Base-by-base conservation (phyloP, 2,888 invertebrate species). In the Acanthosoma haemorrhoidale region DNA sequence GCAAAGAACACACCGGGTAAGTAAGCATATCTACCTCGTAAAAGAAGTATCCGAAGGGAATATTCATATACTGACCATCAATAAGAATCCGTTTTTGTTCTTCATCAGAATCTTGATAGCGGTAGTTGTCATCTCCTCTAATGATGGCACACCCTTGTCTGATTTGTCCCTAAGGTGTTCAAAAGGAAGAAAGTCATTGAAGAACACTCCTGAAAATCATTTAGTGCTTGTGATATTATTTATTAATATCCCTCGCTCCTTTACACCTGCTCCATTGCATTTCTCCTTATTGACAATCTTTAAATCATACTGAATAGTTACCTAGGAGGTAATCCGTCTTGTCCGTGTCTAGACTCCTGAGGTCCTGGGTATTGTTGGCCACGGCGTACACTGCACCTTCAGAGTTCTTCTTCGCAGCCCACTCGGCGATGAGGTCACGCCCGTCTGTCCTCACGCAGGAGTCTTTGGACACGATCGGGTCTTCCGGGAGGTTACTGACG, bases 251-350 rank as follows among this genome's bases (percentile, higher is more conserved):
- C n/a, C n/a, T n/a, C n/a, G n/a, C n/a, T n/a, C n/a, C n/a, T n/a
- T n/a, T n/a, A n/a, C n/a, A n/a, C n/a, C n/a, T n/a, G n/a, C n/a
- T n/a, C n/a, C n/a, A n/a, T n/a, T n/a, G n/a, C n/a, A n/a, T n/a
- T n/a, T n/a, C n/a, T n/a, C n/a, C n/a, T n/a, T n/a, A n/a, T n/a
- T n/a, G n/a, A n/a, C n/a, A n/a, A n/a, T n/a, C n/a, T n/a, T n/a
- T n/a, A n/a, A n/a, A n/a, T n/a, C n/a, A n/a, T n/a, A n/a, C n/a
- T n/a, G n/a, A 61, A 69, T 34, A 43, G 76, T 79, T 78, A 86
- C 93, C 94, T 72, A 94, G 79, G 13, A 94, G 82, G 79, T 87
- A 92, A 76, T 94, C 92, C 0, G 87, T 85, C 1, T 85, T 80
- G 0, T 84, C 79, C 0, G 82, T 77, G 77, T 90, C 81, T 11